Base-by-base conservation (phyloP, 2,797 vertebrate species). In the Sebastes matsubarae region DNA sequence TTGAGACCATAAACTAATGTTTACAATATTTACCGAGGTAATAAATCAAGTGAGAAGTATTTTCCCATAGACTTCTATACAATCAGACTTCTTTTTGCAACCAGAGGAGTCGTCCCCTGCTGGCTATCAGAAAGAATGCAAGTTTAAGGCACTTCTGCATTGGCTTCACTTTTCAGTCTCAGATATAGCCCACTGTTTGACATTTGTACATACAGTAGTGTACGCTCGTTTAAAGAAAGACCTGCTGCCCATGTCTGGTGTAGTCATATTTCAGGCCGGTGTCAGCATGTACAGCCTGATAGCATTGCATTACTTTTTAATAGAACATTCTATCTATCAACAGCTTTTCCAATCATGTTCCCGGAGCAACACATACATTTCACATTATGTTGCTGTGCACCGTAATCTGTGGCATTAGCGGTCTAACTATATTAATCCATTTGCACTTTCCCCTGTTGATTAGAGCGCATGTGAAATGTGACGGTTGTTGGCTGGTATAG, bases 361-460 rank as follows among this genome's bases (percentile, higher is more conserved):
- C 59, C 2, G 4, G 20, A 85, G 86, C 64, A 90, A 79, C 73
- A 84, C 91, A 92, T 88, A 87, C 86, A 91, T 93, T 92, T 92
- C 68, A 87, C 78, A 92, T 88, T 81, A 87, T 77, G 86, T 81
- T 70, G 87, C 80, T 30, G 79, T 87, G 81, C 88, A 72, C 84
- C 1, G 67, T 93, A 94, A 94, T 93, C 93, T 92, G 86, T 91
- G 87, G 91, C 91, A 94, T 94, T 94, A 94, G 87, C 81, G 68
- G 69, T 92, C 92, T 90, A 90, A 93, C 92, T 87, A 90, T 92
- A 95, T 95, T 94, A 95, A 94, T 95, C 93, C 91, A 92, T 94
- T 94, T 95, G 92, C 92, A 94, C 94, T 93, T 94, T 93, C 92
- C 90, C 92, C 92, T 90, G 94, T 92, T 94, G 93, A 95, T 95